Percentiles rank a stretch among this genome's conserved stretches.
Evolutionary conservation across 2,888 invertebrate genomes (phyloP).

Genomic region (Hermodice carunculata): DNA sequence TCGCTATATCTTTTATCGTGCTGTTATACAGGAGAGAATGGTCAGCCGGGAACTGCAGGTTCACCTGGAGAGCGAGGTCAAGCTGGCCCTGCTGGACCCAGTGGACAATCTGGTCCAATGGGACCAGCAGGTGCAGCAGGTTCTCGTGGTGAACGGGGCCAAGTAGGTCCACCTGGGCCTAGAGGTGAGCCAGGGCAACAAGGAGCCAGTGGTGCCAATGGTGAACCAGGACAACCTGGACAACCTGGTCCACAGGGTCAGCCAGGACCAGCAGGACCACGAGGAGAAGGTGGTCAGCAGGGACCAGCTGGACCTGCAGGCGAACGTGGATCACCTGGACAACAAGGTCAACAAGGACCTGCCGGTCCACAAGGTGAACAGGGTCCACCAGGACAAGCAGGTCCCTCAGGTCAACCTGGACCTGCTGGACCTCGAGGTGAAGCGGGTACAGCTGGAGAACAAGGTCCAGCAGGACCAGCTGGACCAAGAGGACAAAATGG

Average conservation of each 20-base stretch:
- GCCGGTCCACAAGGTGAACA: slow-evolving; percentile 26
- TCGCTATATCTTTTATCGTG: too few relatives aligned
- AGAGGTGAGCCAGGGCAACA: slow-evolving; percentile 3
- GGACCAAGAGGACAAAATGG: neutral
- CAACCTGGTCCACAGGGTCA: slow-evolving; percentile 29
- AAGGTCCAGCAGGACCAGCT: neutral
- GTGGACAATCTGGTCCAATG: slow-evolving; percentile 9
- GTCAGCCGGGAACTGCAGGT: neutral
- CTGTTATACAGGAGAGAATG: neutral
- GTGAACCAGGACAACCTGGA: slow-evolving; percentile 22
- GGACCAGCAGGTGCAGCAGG: slow-evolving; percentile 16
- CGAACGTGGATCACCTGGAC: neutral
- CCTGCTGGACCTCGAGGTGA: slow-evolving; percentile 6
- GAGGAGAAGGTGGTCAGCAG: slow-evolving; percentile 6
- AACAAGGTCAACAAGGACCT: neutral
- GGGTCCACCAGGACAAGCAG: slow-evolving; percentile 13
- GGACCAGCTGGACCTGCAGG: slow-evolving; percentile 18
- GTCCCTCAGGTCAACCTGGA: slow-evolving; percentile 7
- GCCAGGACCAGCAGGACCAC: neutral
- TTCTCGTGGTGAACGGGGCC: neutral
- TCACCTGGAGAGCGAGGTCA: neutral
- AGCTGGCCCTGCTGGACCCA: slow-evolving; percentile 10
- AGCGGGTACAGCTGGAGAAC: neutral
- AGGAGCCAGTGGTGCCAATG: slow-evolving; percentile 2
- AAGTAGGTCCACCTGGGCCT: neutral